These are phyloP conservation scores for Chrysolina haemoptera DNA, from an alignment of 2,888 invertebrate species.

Conservation along the genomic window DNA sequence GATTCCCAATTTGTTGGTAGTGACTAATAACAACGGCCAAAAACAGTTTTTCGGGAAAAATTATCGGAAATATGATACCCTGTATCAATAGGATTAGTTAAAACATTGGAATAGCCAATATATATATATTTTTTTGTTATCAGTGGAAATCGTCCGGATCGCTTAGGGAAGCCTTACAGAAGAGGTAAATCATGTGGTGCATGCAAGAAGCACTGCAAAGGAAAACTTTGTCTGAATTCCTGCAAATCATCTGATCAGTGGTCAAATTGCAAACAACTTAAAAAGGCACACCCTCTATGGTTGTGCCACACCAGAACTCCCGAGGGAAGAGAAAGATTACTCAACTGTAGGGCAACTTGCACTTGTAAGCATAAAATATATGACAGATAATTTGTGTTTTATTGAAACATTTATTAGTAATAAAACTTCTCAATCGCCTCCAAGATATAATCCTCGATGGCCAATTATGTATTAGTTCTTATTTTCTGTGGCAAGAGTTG, in stretches of 20 bases:
- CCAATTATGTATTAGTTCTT: too few relatives aligned
- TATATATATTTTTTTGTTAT: constrained; percentile 62
- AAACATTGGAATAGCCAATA: background rate
- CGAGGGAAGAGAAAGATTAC: constrained; percentile 73
- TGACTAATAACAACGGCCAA: too few relatives aligned
- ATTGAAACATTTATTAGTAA: background rate
- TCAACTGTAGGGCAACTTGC: constrained; percentile 83
- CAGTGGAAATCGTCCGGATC: constrained; percentile 80
- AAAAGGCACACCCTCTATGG: constrained; percentile 75
- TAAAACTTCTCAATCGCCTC: too few relatives aligned
- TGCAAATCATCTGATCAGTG: constrained; percentile 80
- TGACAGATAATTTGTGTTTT: constrained; percentile 55
- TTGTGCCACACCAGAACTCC: constrained; percentile 72
- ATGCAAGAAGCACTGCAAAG: constrained; percentile 78
- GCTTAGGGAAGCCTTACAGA: constrained; percentile 79
- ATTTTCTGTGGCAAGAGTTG: too few relatives aligned
- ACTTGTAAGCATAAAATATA: constrained; percentile 75
- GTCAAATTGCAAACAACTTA: constrained; percentile 81
- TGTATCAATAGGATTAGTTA: too few relatives aligned
- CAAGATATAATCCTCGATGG: too few relatives aligned
- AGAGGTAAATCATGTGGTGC: constrained; percentile 77
- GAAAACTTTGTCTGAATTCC: constrained; percentile 81
- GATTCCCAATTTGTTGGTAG: too few relatives aligned
- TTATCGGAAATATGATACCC: too few relatives aligned
- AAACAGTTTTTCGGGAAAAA: too few relatives aligned